phyloP scores from a whole-genome alignment of 2,888 invertebrate species.

The Vannuccia rotundouncinata region DNA sequence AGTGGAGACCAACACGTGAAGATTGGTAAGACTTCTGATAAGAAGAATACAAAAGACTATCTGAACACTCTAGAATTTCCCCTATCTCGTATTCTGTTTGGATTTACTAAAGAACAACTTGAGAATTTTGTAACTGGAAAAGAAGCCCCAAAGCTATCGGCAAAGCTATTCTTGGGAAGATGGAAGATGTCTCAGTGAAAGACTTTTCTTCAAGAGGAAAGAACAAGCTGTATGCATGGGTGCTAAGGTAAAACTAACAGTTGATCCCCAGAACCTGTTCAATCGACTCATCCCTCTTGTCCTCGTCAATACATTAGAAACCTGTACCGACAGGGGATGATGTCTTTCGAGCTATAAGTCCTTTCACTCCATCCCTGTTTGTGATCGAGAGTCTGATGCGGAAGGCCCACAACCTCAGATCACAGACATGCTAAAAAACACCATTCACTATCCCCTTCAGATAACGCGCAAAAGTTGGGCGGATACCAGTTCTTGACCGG shows the following conservation, averaged over 20 bases:
- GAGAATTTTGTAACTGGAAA: conserved; percentile 15
- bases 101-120: neutral
- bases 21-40: neutral
- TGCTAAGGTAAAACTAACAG: neutral
- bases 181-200: too few relatives aligned
- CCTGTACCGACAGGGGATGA: neutral
- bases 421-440: too few relatives aligned
- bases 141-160: neutral
- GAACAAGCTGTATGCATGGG: conserved; percentile 10
- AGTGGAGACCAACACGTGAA: neutral
- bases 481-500: too few relatives aligned
- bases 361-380: conserved; percentile 12
- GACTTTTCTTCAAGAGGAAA: neutral
- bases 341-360: neutral
- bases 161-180: conserved; percentile 10
- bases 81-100: neutral
- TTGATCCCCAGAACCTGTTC: conserved; percentile 1
- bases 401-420: neutral
- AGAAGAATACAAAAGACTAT: neutral
- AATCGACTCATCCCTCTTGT: neutral
- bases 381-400: neutral
- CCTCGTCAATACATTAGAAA: conserved; percentile 17
- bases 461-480: too few relatives aligned
- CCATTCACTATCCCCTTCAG: too few relatives aligned
- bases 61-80: neutral